phyloP scores from a whole-genome alignment of 2,888 invertebrate species.

The Acanthosepion esculentum region DNA sequence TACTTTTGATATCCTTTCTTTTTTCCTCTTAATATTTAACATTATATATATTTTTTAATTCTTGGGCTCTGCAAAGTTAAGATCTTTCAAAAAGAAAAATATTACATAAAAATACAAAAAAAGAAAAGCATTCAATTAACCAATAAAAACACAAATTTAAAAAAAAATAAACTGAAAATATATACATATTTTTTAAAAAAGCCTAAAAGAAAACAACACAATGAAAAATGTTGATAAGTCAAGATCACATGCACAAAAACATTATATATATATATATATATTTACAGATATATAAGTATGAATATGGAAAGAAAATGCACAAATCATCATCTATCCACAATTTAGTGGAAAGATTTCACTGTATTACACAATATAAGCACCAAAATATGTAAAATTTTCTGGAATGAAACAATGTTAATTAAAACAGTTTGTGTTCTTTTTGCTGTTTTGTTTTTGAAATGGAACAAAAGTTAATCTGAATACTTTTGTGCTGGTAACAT shows the following conservation, averaged over 20 bases:
- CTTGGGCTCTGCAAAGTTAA: neutral
- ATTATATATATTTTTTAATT: neutral
- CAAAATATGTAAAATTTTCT: neutral
- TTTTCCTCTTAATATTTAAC: neutral
- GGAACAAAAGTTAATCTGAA: too few species aligned
- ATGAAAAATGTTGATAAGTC: neutral
- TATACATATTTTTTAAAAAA: neutral
- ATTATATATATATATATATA: neutral
- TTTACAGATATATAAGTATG: neutral
- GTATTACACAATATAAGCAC: neutral
- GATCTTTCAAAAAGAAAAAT: neutral
- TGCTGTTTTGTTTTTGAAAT: neutral
- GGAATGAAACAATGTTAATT: neutral
- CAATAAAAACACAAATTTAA: neutral
- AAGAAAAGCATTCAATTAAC: conserved; percentile 21
- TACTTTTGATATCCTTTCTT: neutral
- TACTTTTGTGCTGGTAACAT: too few species aligned
- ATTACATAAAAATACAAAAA: neutral
- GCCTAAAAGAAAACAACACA: neutral
- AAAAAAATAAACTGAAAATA: neutral
- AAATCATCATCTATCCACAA: neutral
- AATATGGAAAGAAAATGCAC: neutral
- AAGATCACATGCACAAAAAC: neutral
- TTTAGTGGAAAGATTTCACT: neutral
- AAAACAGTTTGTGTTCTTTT: neutral